These are phyloP conservation scores for Acanthosepion pharaonis DNA, from an alignment of 2,888 invertebrate species.

Conservation along the genomic window DNA sequence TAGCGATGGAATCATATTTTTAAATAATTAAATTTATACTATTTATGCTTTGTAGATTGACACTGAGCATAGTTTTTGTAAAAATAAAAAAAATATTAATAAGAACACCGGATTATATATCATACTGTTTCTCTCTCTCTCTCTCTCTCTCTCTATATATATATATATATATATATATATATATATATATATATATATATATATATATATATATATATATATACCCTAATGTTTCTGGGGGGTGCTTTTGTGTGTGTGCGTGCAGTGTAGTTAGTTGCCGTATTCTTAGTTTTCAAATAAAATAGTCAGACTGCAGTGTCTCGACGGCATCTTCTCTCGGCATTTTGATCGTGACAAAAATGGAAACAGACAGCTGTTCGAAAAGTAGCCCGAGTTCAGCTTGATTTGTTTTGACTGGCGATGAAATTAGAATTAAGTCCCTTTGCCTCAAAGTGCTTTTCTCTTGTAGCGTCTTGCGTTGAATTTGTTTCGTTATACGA, in stretches of 20 bases:
- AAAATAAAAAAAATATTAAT: no score
- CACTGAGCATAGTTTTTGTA: no score
- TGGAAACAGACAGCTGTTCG: slow-evolving; percentile 21
- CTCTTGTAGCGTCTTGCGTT: not conserved
- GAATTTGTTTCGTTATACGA: not conserved
- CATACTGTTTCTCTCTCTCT: not conserved
- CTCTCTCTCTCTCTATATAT: not conserved
- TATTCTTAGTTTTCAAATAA: not conserved
- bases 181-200: not conserved
- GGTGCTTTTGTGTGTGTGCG: not conserved
- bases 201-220: not conserved
- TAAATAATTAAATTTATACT: no score
- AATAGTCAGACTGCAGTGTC: not conserved
- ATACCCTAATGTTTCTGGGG: no score
- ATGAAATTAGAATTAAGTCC: slow-evolving; percentile 33
- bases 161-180: not conserved
- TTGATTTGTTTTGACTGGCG: slow-evolving; percentile 33
- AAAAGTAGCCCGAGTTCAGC: slow-evolving; percentile 8
- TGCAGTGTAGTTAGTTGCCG: not conserved
- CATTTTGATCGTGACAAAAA: slow-evolving; percentile 33
- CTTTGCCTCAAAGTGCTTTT: not conserved
- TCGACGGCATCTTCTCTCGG: slow-evolving; percentile 14
- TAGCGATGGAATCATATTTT: no score
- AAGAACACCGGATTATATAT: no score
- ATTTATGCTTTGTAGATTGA: no score